Evolutionary conservation across 2,797 vertebrate species (phyloP).

Genomic region (Coreius guichenoti): DNA sequence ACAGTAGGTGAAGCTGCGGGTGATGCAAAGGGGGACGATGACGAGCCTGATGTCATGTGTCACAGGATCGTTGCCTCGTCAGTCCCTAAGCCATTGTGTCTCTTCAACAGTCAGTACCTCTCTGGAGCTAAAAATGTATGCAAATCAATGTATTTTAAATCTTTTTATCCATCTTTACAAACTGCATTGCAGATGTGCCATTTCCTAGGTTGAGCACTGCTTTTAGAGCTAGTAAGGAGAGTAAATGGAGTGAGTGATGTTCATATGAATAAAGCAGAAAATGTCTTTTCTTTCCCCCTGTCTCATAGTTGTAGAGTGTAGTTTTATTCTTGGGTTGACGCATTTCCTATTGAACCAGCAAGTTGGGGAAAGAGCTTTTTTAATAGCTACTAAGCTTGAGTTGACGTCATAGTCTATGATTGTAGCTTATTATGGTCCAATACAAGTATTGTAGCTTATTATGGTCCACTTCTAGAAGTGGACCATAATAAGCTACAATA

Average conservation of each 20-base stretch:
- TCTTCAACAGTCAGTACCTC: slow-evolving; percentile 41
- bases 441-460: no score
- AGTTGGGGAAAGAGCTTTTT: neutral
- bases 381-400: neutral
- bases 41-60: slow-evolving; percentile 23
- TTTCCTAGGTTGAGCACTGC: slow-evolving; percentile 24
- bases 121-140: slow-evolving; percentile 34
- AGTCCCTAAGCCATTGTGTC: neutral
- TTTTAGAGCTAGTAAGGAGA: slow-evolving; percentile 40
- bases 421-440: no score
- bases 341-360: neutral
- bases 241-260: slow-evolving; percentile 37
- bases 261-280: slow-evolving; percentile 44
- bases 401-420: no score
- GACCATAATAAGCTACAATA: neutral
- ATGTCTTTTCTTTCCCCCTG: neutral
- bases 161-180: slow-evolving; percentile 23
- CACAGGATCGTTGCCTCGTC: neutral
- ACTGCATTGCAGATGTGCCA: slow-evolving; percentile 24
- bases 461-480: no score
- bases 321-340: no score
- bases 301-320: slow-evolving; percentile 22
- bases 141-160: slow-evolving; percentile 44
- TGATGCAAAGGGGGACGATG: slow-evolving; percentile 19
- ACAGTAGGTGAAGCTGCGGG: slow-evolving; percentile 45